A percentile compares a stretch with the other conserved stretches of the same genome.
Evolutionary conservation across 2,113 vertebrate species (phyloP).

Genomic region (Eulemur macaco): DNA sequence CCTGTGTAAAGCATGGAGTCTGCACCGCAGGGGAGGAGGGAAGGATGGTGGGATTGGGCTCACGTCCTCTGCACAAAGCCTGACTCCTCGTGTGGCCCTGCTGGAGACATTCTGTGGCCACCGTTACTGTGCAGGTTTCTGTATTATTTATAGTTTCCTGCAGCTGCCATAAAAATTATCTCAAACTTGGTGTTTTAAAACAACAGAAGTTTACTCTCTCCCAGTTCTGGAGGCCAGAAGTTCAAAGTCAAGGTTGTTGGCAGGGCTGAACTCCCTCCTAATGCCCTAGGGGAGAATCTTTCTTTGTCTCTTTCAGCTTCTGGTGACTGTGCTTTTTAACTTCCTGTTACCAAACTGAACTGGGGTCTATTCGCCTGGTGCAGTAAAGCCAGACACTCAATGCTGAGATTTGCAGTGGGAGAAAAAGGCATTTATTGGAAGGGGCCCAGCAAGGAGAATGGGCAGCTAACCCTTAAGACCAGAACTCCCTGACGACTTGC

Average conservation of each 20-base stretch:
- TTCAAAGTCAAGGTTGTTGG: background rate
- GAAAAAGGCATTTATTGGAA: too few species aligned
- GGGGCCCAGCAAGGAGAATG: too few species aligned
- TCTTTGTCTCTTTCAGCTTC: background rate
- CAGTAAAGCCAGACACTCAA: too few species aligned
- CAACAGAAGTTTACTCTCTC: background rate
- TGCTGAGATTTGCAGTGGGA: too few species aligned
- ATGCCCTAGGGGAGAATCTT: background rate
- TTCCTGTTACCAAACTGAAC: background rate
- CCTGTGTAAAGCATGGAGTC: background rate
- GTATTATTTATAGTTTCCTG: background rate
- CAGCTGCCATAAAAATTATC: background rate
- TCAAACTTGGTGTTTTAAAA: background rate
- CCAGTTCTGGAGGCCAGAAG: background rate
- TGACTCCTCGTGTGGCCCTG: background rate
- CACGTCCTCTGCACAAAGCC: background rate
- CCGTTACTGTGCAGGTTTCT: background rate
- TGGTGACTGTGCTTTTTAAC: background rate
- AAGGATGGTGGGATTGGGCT: background rate
- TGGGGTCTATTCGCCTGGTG: too few species aligned
- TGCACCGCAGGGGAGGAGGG: background rate
- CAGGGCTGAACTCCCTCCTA: background rate
- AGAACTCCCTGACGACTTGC: too few species aligned
- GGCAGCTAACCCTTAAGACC: too few species aligned
- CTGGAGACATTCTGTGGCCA: background rate